phyloP scores from a whole-genome alignment of 2,888 invertebrate genomes.

The Idaea dimidiata region DNA sequence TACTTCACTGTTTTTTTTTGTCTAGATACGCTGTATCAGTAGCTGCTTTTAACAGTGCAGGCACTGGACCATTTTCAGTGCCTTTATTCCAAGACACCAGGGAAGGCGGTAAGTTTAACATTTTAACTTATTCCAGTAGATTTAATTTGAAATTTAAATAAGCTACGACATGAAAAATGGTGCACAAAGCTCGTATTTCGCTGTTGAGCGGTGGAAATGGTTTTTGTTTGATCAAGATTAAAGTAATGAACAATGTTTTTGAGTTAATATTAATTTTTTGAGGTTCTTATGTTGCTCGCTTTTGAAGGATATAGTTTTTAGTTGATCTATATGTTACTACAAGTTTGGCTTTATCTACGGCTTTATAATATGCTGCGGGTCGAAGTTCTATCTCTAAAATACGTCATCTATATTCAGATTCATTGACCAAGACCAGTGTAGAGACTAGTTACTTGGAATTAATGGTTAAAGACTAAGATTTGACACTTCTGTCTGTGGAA shows the following conservation, averaged over 20 bases:
- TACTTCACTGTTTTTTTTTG: constrained; percentile 8
- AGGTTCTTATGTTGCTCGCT: not conserved
- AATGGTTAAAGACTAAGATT: too few relatives aligned
- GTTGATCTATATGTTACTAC: too few relatives aligned
- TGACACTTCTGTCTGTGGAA: too few relatives aligned
- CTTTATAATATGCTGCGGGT: too few relatives aligned
- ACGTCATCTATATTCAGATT: too few relatives aligned
- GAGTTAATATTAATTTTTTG: not conserved
- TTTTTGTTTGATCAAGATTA: not conserved
- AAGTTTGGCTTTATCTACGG: too few relatives aligned
- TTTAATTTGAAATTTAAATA: constrained; percentile 1
- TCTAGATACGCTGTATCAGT: constrained; percentile 90
- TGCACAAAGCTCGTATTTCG: not conserved
- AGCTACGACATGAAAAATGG: not conserved
- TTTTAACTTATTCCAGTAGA: not conserved
- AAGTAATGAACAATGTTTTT: not conserved
- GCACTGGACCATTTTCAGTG: constrained; percentile 89
- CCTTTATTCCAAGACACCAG: constrained; percentile 90
- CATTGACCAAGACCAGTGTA: too few relatives aligned
- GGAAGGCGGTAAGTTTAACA: constrained; percentile 86
- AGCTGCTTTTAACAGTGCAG: constrained; percentile 91
- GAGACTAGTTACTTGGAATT: too few relatives aligned
- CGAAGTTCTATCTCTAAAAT: too few relatives aligned
- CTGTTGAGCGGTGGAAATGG: not conserved
- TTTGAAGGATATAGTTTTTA: not conserved